A percentile compares a stretch with the other conserved stretches of the same genome.
Evolutionary conservation across 2,113 vertebrate genomes (phyloP).

Genomic region (Aix galericulata): DNA sequence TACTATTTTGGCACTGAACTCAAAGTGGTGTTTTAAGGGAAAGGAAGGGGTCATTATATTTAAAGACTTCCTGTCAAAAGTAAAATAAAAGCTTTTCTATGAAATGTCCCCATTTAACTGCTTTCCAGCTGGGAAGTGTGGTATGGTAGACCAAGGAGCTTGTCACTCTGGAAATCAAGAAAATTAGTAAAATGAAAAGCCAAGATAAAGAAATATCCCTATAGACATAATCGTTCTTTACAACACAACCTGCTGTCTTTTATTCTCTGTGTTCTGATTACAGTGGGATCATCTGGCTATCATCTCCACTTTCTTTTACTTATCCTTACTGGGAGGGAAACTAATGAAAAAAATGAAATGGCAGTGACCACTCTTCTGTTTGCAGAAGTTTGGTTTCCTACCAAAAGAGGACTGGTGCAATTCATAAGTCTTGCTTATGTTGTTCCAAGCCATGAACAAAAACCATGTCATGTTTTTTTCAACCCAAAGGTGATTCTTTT

Average conservation of each 20-base stretch:
- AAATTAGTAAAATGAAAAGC: not conserved
- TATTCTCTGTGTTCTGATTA: not conserved
- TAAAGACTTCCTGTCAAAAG: not conserved
- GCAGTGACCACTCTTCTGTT: not conserved
- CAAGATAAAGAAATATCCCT: not conserved
- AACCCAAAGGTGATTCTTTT: constrained; percentile 19
- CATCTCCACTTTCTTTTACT: not conserved
- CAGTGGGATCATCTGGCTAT: not conserved
- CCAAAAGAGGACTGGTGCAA: not conserved
- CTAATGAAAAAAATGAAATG: not conserved
- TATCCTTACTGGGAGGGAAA: not conserved
- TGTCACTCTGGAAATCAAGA: not conserved
- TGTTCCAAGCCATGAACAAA: not conserved
- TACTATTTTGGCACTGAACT: not conserved
- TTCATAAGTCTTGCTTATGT: not conserved
- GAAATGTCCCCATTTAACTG: not conserved
- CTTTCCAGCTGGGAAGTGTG: not conserved
- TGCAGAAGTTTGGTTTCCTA: not conserved
- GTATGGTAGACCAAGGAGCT: not conserved
- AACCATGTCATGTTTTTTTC: not conserved
- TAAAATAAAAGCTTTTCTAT: not conserved
- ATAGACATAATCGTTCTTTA: not conserved
- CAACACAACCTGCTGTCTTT: not conserved
- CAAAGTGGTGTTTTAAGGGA: not conserved
- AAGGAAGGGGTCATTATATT: not conserved